These are phyloP conservation scores for Melierax canorus DNA, from an alignment of 2,113 vertebrate genomes.

Conservation along the genomic window DNA sequence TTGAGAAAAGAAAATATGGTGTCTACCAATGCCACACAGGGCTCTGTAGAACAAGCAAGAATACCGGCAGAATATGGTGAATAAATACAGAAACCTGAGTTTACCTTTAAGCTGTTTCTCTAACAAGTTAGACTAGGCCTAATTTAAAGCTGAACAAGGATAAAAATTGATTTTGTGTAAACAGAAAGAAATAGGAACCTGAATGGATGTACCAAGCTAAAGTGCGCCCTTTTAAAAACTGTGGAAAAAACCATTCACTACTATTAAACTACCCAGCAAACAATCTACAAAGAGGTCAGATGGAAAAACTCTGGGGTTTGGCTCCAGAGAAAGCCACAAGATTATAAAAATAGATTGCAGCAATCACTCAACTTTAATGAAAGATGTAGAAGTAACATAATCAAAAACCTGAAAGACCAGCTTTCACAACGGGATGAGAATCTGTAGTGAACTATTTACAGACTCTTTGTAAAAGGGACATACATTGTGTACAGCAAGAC, in stretches of 20 bases:
- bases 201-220: not conserved
- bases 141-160: not conserved
- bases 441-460: not conserved
- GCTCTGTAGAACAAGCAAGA: not conserved
- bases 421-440: not conserved
- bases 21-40: not conserved
- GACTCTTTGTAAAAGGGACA: not conserved
- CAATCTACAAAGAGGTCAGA: not conserved
- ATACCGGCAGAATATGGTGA: not conserved
- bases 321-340: not conserved
- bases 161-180: not conserved
- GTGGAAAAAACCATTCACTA: not conserved
- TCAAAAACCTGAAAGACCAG: not conserved
- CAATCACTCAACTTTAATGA: not conserved
- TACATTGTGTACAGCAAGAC: not conserved
- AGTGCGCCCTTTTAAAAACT: not conserved
- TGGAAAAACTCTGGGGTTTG: not conserved
- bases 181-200: not conserved
- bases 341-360: not conserved
- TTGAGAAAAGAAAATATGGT: not conserved
- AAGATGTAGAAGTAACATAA: not conserved
- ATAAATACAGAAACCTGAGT: not conserved
- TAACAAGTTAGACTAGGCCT: not conserved
- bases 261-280: not conserved
- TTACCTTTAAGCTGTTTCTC: not conserved